Evolutionary conservation across 2,797 vertebrate species (phyloP).

Genomic region (Cryptoprocta ferox): DNA sequence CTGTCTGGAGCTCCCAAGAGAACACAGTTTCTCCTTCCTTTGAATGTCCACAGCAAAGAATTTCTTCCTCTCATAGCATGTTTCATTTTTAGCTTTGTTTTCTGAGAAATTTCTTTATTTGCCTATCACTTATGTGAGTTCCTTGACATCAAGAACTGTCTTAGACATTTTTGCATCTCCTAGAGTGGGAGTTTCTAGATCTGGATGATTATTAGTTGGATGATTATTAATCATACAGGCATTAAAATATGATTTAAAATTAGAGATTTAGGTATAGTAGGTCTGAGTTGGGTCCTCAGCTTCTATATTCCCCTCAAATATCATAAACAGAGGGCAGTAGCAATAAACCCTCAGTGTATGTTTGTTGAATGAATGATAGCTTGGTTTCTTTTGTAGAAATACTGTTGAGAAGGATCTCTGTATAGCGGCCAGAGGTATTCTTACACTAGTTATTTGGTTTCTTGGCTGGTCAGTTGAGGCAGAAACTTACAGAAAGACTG

Average conservation of each 20-base stretch:
- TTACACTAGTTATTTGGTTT: not conserved
- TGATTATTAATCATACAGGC: not conserved
- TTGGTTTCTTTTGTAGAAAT: not conserved
- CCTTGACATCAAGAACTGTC: not conserved
- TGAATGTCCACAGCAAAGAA: not conserved
- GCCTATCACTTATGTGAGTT: not conserved
- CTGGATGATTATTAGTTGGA: not conserved
- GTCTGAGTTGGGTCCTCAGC: not conserved
- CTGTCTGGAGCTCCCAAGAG: not conserved
- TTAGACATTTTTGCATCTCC: not conserved
- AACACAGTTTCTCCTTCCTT: not conserved
- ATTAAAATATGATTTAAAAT: constrained; percentile 24
- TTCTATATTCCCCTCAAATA: not conserved
- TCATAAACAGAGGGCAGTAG: not conserved
- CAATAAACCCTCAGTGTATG: not conserved
- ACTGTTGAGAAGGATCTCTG: not conserved
- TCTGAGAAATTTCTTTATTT: not conserved
- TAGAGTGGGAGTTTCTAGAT: not conserved
- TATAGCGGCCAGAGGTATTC: not conserved
- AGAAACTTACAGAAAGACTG: not conserved
- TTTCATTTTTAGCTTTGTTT: constrained; percentile 1
- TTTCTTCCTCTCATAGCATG: not conserved
- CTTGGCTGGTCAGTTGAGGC: not conserved
- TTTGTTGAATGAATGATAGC: not conserved
- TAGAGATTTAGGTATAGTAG: not conserved